Conservation (phyloP, 2,113 vertebrate genomes). For the Trichomycterus rosablanca region DNA sequence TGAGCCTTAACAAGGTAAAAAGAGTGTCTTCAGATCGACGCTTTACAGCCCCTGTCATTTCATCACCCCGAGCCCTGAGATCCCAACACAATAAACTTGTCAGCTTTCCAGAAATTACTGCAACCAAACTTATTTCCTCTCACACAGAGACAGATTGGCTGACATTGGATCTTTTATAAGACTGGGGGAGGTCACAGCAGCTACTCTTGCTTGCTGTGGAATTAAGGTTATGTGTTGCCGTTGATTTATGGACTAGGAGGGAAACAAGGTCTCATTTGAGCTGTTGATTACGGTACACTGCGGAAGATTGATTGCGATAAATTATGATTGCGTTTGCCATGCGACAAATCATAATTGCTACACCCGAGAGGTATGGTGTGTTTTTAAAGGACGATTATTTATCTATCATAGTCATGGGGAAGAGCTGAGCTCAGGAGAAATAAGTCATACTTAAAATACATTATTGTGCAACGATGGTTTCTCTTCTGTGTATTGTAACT, state of each 20-base stretch:
- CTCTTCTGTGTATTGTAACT: too few species aligned
- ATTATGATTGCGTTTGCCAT: constrained; percentile 48
- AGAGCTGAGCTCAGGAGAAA: background rate
- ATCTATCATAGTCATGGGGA: constrained; percentile 20
- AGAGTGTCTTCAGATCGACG: constrained; percentile 35
- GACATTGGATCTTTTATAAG: constrained; percentile 48
- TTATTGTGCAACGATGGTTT: too few species aligned
- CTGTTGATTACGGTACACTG: constrained; percentile 51
- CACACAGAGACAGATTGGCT: constrained; percentile 35
- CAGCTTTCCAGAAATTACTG: constrained; percentile 50
- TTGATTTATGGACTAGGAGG: constrained; percentile 37
- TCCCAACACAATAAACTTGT: constrained; percentile 52
- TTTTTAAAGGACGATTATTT: constrained; percentile 45
- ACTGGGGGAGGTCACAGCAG: constrained; percentile 43
- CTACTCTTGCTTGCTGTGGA: constrained; percentile 39
- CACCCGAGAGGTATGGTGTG: constrained; percentile 38
- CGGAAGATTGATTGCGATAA: constrained; percentile 51
- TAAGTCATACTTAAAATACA: background rate
- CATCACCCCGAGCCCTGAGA: constrained; percentile 43
- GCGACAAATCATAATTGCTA: constrained; percentile 47
- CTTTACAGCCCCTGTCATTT: constrained; percentile 43
- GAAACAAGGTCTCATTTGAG: constrained; percentile 54
- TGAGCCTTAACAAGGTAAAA: constrained; percentile 40
- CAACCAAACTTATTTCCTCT: constrained; percentile 51
- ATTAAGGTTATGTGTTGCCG: constrained; percentile 38